Evolutionary conservation across 1,140 invertebrate species (phyloP).

Genomic region (Amphibalanus amphitrite): DNA sequence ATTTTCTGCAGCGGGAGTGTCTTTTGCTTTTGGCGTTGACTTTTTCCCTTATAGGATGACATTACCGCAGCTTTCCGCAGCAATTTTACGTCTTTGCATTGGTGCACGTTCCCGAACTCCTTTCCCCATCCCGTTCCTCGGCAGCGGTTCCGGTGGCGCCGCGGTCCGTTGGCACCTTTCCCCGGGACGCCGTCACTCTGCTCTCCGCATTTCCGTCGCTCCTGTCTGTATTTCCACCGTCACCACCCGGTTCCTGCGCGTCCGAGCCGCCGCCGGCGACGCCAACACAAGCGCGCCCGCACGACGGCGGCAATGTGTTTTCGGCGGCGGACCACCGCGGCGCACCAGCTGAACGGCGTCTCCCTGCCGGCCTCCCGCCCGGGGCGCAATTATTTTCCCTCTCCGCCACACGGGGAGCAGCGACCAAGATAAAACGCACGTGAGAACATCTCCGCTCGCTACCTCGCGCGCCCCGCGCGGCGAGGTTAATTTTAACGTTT

Average conservation of each 20-base stretch:
- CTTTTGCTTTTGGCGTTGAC: no score
- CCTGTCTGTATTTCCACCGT: not conserved
- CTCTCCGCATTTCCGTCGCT: no score
- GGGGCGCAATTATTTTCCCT: not conserved
- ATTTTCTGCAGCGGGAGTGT: no score
- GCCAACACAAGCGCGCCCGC: not conserved
- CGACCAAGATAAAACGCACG: not conserved
- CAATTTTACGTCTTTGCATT: no score
- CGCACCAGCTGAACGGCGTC: not conserved
- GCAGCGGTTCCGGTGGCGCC: no score
- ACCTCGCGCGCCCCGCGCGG: not conserved
- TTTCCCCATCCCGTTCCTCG: no score
- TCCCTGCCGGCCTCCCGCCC: not conserved
- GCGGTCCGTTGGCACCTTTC: no score
- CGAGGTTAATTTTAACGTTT: constrained; percentile 1
- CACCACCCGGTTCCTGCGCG: not conserved
- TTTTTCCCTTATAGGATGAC: no score
- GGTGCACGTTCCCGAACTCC: no score
- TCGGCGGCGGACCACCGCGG: not conserved
- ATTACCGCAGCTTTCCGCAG: no score
- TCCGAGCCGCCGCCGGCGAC: no score
- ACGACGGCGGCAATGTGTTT: not conserved
- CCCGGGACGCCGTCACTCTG: no score
- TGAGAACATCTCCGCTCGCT: not conserved
- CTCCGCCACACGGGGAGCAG: not conserved